phyloP scores from a whole-genome alignment of 2,888 invertebrate species.

The Glomeris marginata region DNA sequence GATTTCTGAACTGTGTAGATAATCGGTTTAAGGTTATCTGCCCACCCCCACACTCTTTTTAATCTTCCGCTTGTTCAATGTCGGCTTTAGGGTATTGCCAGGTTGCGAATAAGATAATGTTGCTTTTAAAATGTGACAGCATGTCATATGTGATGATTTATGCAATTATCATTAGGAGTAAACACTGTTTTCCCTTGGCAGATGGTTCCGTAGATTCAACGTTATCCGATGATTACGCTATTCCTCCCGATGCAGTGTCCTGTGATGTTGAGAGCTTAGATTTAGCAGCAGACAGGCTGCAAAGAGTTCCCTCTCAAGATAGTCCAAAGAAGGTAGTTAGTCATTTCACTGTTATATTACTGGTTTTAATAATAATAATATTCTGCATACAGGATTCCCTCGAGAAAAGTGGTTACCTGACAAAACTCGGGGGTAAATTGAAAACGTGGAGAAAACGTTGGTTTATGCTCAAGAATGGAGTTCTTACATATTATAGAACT shows the following conservation, averaged over 20 bases:
- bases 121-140: no score
- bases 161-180: no score
- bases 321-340: slow-evolving; percentile 18
- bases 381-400: slow-evolving; percentile 32
- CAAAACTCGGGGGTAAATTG: slow-evolving; percentile 81
- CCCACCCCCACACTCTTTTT: background rate
- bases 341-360: background rate
- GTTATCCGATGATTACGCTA: slow-evolving; percentile 89
- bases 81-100: no score
- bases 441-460: slow-evolving; percentile 94
- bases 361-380: background rate
- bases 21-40: no score
- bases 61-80: no score
- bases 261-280: slow-evolving; percentile 52
- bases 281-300: slow-evolving; percentile 37
- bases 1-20: no score
- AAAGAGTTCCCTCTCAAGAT: slow-evolving; percentile 20
- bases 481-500: slow-evolving; percentile 85
- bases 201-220: slow-evolving; percentile 69
- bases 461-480: slow-evolving; percentile 88
- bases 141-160: no score
- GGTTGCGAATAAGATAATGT: no score
- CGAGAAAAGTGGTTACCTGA: slow-evolving; percentile 78
- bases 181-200: no score
- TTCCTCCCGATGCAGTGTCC: slow-evolving; percentile 85